Conservation (phyloP, 2,113 vertebrate genomes). For the Danionella cerebrum region DNA sequence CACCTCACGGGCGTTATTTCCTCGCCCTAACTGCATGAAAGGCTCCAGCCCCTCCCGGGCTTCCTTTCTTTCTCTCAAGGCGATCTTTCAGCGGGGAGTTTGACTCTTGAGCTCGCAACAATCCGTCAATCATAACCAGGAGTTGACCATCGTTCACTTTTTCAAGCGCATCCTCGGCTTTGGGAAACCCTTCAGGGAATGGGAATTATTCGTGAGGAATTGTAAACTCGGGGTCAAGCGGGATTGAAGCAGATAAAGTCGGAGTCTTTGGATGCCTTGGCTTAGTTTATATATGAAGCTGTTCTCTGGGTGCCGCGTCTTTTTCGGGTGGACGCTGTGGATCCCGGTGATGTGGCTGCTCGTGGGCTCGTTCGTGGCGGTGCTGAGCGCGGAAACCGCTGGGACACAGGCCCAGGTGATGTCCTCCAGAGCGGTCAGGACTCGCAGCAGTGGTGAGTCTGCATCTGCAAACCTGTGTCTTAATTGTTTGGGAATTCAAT, state of each 20-base stretch:
- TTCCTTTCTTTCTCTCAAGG: neutral
- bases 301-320: neutral
- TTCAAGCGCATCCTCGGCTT: neutral
- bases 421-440: conserved; percentile 9
- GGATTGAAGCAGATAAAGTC: conserved; percentile 7
- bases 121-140: no score
- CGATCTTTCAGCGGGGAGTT: conserved; percentile 7
- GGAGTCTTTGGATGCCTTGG: neutral
- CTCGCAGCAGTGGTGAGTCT: conserved; percentile 26
- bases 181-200: neutral
- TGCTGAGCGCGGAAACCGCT: neutral
- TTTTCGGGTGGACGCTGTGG: neutral
- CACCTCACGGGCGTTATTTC: neutral
- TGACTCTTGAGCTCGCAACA: neutral
- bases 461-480: no score
- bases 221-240: conserved; percentile 1
- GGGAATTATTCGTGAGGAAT: neutral
- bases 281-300: conserved; percentile 1
- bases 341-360: conserved; percentile 24
- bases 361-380: conserved; percentile 2
- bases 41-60: neutral
- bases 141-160: no score
- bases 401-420: conserved; percentile 18
- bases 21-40: neutral
- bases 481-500: no score